These are phyloP conservation scores for Clytia hemisphaerica DNA, from an alignment of 30 jellyfish, hydroid and myxozoan genomes.

Conservation along the genomic window DNA sequence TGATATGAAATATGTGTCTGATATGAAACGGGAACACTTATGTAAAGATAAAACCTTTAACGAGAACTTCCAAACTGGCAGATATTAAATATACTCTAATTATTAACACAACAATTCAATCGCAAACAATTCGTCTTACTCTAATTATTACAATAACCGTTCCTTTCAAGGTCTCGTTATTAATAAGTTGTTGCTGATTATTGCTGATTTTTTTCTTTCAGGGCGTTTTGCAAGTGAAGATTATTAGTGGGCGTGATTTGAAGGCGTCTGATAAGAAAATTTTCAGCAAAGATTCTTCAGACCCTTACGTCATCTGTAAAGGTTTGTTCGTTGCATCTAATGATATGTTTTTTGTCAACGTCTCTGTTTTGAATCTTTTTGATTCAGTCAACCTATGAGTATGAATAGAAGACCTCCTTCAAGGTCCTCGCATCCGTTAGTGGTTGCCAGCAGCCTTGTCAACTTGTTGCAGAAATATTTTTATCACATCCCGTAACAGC, in stretches of 20 bases:
- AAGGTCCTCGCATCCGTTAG: background rate
- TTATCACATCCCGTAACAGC: background rate
- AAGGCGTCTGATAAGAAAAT: slow-evolving; percentile 72
- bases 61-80: too few species aligned
- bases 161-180: too few species aligned
- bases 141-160: too few species aligned
- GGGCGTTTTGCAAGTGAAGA: slow-evolving; percentile 76
- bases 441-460: background rate
- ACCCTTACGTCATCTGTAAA: slow-evolving; percentile 63
- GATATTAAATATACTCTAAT: too few species aligned
- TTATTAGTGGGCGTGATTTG: slow-evolving; percentile 80
- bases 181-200: too few species aligned
- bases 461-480: background rate
- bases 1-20: too few species aligned
- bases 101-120: too few species aligned
- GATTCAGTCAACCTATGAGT: background rate
- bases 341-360: background rate
- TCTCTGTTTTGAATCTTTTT: background rate
- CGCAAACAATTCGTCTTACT: too few species aligned
- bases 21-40: too few species aligned
- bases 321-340: slow-evolving; percentile 26
- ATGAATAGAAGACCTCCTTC: background rate
- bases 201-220: slow-evolving; percentile 23
- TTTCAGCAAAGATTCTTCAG: slow-evolving; percentile 81
- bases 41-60: too few species aligned